phyloP scores from a whole-genome alignment of 2,113 vertebrate species.

The Engystomops pustulosus region DNA sequence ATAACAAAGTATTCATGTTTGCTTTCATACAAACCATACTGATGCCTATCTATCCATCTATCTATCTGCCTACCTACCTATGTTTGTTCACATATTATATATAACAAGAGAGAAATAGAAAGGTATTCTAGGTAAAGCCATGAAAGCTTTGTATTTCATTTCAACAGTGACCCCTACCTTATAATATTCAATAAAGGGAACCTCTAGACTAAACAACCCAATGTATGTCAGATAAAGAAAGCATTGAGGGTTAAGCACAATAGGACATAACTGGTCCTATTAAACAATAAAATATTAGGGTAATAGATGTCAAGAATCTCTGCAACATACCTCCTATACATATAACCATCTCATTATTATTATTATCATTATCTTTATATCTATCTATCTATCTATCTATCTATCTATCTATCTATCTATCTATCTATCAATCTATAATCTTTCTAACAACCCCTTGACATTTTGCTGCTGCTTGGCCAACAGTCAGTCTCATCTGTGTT shows the following conservation, averaged over 20 bases:
- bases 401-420: conserved; percentile 22
- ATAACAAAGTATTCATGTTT: neutral
- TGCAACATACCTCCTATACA: neutral
- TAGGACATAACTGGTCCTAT: no score
- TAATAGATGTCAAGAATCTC: neutral
- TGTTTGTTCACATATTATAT: neutral
- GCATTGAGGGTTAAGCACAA: neutral
- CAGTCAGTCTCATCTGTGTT: neutral
- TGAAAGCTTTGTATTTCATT: neutral
- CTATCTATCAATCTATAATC: conserved; percentile 9
- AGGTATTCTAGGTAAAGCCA: neutral
- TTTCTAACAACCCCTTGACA: neutral
- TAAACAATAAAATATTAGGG: neutral
- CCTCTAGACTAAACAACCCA: neutral
- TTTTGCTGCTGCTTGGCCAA: conserved; percentile 18
- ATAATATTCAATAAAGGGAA: conserved; percentile 1
- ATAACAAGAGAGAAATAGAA: neutral
- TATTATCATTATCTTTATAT: no score
- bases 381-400: conserved; percentile 34
- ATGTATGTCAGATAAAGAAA: neutral
- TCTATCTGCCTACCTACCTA: conserved; percentile 38
- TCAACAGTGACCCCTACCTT: no score
- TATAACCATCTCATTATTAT: no score
- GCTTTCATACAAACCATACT: neutral
- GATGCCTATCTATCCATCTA: conserved; percentile 17